These are phyloP conservation scores for Acholoe squamosa DNA, from an alignment of 2,888 invertebrate species.

Conservation along the genomic window DNA sequence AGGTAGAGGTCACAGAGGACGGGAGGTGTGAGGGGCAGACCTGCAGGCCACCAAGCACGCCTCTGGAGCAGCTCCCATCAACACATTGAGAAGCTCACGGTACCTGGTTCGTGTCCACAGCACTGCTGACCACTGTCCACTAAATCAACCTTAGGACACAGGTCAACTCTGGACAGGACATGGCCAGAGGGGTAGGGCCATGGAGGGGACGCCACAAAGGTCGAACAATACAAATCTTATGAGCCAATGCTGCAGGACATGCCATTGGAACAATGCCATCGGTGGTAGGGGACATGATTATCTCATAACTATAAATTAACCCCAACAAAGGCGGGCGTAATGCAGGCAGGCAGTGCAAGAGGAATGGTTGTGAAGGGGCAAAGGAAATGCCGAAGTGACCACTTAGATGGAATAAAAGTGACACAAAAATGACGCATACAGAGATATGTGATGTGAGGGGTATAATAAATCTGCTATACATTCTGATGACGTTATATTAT, in stretches of 20 bases:
- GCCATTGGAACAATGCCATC: background rate
- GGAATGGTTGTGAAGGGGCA: conserved; percentile 4
- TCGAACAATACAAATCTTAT: background rate
- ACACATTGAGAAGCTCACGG: background rate
- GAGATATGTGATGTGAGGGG: too few relatives aligned
- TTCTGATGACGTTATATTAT: too few relatives aligned
- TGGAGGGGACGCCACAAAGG: background rate
- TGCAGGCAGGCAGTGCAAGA: background rate
- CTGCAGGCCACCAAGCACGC: background rate
- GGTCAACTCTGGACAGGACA: background rate
- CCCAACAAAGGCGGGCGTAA: background rate
- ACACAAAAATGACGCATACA: too few relatives aligned
- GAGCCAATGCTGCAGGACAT: background rate
- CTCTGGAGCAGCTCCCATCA: conserved; percentile 14
- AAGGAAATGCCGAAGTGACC: background rate
- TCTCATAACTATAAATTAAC: conserved; percentile 38
- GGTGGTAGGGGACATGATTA: background rate
- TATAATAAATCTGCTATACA: too few relatives aligned
- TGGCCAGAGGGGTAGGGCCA: background rate
- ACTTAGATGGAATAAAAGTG: too few relatives aligned
- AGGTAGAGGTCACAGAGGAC: background rate
- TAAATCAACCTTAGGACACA: conserved; percentile 47
- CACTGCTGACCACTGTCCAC: conserved; percentile 42
- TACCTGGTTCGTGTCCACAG: background rate
- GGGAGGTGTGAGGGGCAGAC: conserved; percentile 3